Evolutionary conservation across 2,888 invertebrate species (phyloP).

Genomic region (Odontothrips loti): DNA sequence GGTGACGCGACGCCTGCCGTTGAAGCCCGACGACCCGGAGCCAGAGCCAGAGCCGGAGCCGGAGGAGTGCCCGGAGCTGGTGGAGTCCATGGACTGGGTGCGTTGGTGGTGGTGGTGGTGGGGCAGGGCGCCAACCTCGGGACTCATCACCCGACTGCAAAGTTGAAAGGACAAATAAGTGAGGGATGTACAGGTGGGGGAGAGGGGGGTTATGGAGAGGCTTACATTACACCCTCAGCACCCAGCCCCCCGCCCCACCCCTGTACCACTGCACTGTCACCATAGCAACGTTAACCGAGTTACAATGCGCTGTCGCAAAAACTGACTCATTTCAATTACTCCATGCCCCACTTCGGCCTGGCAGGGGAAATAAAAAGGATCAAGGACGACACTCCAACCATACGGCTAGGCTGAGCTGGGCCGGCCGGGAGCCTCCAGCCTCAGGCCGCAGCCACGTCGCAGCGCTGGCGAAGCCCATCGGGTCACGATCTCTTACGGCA

Average conservation of each 20-base stretch:
- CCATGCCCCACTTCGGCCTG: no score
- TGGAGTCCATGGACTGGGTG: conserved; percentile 43
- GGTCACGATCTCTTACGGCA: no score
- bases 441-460: no score
- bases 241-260: no score
- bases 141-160: conserved; percentile 41
- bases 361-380: no score
- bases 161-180: not conserved
- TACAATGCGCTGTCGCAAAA: not conserved
- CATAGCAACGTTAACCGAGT: not conserved
- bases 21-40: conserved; percentile 23
- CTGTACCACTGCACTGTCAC: no score
- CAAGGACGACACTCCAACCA: no score
- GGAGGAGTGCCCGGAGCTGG: conserved; percentile 43
- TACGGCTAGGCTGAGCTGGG: no score
- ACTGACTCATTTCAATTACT: not conserved
- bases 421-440: no score
- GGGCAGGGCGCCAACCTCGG: conserved; percentile 38
- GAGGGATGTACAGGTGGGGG: not conserved
- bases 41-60: conserved; percentile 38
- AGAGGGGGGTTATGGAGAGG: no score
- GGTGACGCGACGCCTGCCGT: conserved; percentile 38
- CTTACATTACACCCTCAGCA: no score
- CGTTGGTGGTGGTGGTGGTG: conserved; percentile 39
- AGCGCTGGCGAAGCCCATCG: no score